Conservation (phyloP, 2,888 invertebrate species). For the Hololepta plana region DNA sequence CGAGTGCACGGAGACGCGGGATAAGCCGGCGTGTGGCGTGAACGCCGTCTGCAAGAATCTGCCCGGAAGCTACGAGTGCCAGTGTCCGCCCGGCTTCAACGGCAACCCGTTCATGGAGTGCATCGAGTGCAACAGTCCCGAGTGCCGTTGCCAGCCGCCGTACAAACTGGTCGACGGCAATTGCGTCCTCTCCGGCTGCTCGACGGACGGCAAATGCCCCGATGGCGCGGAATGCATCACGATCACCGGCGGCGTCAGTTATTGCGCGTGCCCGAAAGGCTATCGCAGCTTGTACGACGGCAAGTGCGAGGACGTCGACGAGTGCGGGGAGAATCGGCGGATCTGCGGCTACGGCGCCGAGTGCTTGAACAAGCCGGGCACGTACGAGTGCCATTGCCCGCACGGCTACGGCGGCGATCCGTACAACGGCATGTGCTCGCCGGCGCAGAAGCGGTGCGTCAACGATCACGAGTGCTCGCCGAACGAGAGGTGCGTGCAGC, state of each 20-base stretch:
- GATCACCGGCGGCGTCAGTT: conserved; percentile 78
- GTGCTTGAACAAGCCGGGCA: conserved; percentile 63
- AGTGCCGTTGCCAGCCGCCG: conserved; percentile 75
- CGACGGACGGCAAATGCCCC: conserved; percentile 62
- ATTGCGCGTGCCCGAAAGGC: conserved; percentile 84
- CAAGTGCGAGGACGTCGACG: conserved; percentile 71
- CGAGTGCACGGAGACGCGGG: conserved; percentile 59
- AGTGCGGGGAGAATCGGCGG: conserved; percentile 57
- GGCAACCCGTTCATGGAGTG: conserved; percentile 81
- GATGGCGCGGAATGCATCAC: conserved; percentile 78
- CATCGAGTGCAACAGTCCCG: conserved; percentile 65
- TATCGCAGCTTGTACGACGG: conserved; percentile 56
- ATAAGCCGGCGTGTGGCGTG: conserved; percentile 67
- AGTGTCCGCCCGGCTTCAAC: conserved; percentile 72
- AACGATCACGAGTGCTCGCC: conserved; percentile 66
- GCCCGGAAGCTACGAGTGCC: conserved; percentile 85
- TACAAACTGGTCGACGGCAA: conserved; percentile 69
- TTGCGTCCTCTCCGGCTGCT: conserved; percentile 72
- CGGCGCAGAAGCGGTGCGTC: conserved; percentile 66
- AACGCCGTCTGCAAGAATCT: conserved; percentile 85
- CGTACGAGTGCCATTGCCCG: conserved; percentile 66
- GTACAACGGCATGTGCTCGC: conserved; percentile 63
- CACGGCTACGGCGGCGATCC: conserved; percentile 67
- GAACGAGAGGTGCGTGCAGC: conserved; percentile 82
- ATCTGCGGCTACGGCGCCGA: conserved; percentile 77